Conservation (phyloP, 2,888 invertebrate genomes). For the Tachina lurida region DNA sequence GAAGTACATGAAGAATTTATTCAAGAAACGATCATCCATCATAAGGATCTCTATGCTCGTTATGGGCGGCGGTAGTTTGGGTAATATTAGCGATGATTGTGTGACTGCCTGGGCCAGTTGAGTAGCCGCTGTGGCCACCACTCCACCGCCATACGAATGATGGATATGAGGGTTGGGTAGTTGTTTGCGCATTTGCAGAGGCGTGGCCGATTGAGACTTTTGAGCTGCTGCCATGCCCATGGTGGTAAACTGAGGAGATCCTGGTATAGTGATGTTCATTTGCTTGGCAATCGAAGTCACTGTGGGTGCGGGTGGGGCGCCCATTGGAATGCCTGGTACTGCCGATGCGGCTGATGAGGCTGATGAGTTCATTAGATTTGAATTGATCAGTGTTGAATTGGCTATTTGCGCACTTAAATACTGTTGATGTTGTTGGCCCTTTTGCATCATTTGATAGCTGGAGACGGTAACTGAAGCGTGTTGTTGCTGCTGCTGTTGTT, state of each 20-base stretch:
- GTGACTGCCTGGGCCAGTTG: constrained; percentile 80
- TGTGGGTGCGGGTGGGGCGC: constrained; percentile 79
- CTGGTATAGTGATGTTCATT: constrained; percentile 78
- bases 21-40: constrained; percentile 92
- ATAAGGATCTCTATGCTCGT: constrained; percentile 90
- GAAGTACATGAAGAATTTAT: constrained; percentile 92
- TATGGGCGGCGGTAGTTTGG: constrained; percentile 85
- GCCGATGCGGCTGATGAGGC: constrained; percentile 72
- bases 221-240: constrained; percentile 78
- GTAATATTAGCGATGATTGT: constrained; percentile 76
- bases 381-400: constrained; percentile 79
- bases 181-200: constrained; percentile 82
- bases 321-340: constrained; percentile 75
- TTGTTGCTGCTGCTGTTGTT: constrained; percentile 70
- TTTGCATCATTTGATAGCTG: constrained; percentile 72
- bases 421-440: constrained; percentile 76
- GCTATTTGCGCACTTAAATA: constrained; percentile 79
- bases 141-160: constrained; percentile 76
- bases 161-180: constrained; percentile 81
- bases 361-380: constrained; percentile 75
- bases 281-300: constrained; percentile 81
- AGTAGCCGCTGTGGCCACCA: constrained; percentile 75
- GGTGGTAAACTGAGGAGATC: constrained; percentile 79
- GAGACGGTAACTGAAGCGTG: constrained; percentile 71
- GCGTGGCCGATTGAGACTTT: constrained; percentile 77